phyloP scores from a whole-genome alignment of 1,140 invertebrate genomes.

The Andrena cerasifolii region DNA sequence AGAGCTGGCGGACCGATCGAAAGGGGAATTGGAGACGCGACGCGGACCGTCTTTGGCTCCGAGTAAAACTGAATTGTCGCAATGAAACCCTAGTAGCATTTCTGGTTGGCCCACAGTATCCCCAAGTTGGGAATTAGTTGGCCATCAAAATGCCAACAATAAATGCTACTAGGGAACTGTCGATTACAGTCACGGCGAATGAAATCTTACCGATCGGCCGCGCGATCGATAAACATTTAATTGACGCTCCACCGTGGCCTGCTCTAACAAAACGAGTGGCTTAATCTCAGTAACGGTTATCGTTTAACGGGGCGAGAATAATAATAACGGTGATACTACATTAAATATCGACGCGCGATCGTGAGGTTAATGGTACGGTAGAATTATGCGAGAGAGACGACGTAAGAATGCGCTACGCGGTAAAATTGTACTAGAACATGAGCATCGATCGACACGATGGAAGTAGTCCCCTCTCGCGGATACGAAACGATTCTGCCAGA shows the following conservation, averaged over 20 bases:
- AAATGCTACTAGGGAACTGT: no score
- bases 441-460: conserved; percentile 31
- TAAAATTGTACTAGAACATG: conserved; percentile 43
- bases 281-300: conserved; percentile 21
- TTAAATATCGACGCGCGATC: conserved; percentile 37
- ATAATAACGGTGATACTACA: conserved; percentile 4
- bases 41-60: conserved; percentile 30
- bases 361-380: not conserved
- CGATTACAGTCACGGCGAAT: conserved; percentile 13
- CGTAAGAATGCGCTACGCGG: not conserved
- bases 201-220: not conserved
- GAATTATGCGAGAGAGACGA: conserved; percentile 28
- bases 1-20: not conserved
- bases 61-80: conserved; percentile 45
- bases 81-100: no score
- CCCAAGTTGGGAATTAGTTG: no score
- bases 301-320: not conserved
- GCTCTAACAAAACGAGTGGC: not conserved
- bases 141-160: no score
- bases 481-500: conserved; percentile 4
- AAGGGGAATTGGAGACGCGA: conserved; percentile 20
- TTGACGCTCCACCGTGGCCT: not conserved
- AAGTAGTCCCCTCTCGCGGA: conserved; percentile 1
- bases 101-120: no score
- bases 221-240: no score